phyloP scores from a whole-genome alignment of 2,797 vertebrate genomes.

The Enteromius mattozi region DNA sequence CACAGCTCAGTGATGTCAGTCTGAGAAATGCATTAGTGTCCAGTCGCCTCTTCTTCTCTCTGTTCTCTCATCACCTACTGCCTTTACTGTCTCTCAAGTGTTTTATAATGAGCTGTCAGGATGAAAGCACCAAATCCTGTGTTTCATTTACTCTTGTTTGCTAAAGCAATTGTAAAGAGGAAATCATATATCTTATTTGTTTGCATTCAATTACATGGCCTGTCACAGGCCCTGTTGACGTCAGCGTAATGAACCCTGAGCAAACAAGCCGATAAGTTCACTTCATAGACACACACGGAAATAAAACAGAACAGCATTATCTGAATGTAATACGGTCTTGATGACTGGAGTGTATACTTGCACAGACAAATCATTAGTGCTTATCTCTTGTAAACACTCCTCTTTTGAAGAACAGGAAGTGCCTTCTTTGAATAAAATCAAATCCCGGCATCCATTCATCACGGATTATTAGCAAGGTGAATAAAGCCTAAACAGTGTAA shows the following conservation, averaged over 20 bases:
- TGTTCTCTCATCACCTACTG: neutral
- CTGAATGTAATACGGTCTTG: neutral
- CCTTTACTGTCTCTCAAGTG: constrained; percentile 2
- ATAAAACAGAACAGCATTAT: neutral
- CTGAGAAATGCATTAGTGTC: constrained; percentile 12
- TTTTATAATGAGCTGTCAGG: constrained; percentile 24
- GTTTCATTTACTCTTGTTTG: constrained; percentile 32
- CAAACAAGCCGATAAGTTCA: constrained; percentile 26
- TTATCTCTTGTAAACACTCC: constrained; percentile 25
- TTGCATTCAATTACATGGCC: constrained; percentile 20
- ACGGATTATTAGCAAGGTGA: constrained; percentile 31
- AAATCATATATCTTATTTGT: constrained; percentile 20
- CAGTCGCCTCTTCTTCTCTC: neutral
- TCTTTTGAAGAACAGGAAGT: constrained; percentile 14
- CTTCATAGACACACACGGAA: constrained; percentile 6
- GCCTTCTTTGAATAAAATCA: constrained; percentile 13
- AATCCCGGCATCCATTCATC: constrained; percentile 33
- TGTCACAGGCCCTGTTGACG: neutral
- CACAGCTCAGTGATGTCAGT: neutral
- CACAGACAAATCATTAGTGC: constrained; percentile 26
- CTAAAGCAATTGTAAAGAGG: constrained; percentile 25
- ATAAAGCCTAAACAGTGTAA: constrained; percentile 46
- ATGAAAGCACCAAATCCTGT: neutral
- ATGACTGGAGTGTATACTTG: constrained; percentile 22
- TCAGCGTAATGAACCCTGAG: neutral